A percentile compares a stretch with the other conserved stretches of the same genome.
phyloP scores from a whole-genome alignment of 2,888 invertebrate species.

The Pseudococcus longispinus region DNA sequence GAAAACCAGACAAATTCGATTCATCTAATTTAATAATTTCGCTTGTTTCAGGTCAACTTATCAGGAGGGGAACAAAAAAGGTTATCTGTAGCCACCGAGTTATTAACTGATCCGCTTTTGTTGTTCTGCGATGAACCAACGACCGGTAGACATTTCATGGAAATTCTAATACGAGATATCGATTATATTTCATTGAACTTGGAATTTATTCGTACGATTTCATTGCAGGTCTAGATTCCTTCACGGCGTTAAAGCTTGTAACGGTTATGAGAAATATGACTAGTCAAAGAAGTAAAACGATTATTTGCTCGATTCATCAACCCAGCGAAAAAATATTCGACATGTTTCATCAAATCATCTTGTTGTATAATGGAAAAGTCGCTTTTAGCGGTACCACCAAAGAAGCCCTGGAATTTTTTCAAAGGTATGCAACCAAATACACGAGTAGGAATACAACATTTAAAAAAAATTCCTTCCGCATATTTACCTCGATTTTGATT shows the following conservation, averaged over 20 bases:
- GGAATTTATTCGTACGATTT: not conserved
- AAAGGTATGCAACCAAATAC: constrained; percentile 66
- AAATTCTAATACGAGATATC: too few species aligned
- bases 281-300: constrained; percentile 62
- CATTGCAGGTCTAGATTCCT: constrained; percentile 73
- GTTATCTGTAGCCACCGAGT: constrained; percentile 89
- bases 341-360: constrained; percentile 56
- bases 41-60: constrained; percentile 65
- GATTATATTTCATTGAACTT: not conserved
- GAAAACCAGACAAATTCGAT: not conserved
- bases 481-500: constrained; percentile 57
- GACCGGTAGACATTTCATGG: constrained; percentile 69
- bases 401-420: constrained; percentile 73
- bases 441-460: not conserved
- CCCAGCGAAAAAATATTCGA: constrained; percentile 57
- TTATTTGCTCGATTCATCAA: constrained; percentile 58
- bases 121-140: constrained; percentile 97
- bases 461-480: not conserved
- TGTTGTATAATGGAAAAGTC: constrained; percentile 63
- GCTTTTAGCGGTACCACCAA: constrained; percentile 80
- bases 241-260: constrained; percentile 86
- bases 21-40: not conserved
- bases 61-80: constrained; percentile 95
- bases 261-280: constrained; percentile 74
- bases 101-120: constrained; percentile 87